Percentiles rank a stretch among this genome's conserved stretches.
Evolutionary conservation across 2,888 invertebrate genomes (phyloP).

Genomic region (Octonoba sinensis): DNA sequence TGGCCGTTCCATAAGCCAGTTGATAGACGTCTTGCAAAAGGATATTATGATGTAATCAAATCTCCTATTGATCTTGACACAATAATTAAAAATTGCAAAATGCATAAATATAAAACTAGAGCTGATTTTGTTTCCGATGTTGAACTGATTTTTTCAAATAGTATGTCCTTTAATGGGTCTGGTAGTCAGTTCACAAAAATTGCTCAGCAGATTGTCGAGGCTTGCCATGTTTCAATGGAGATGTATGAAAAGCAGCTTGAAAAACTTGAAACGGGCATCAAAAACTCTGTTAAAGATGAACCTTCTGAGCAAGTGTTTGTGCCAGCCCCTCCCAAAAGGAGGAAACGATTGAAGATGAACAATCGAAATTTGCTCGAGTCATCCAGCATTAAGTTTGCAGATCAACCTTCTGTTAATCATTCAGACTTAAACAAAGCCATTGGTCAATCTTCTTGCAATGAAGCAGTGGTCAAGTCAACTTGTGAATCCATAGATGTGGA

Average conservation of each 20-base stretch:
- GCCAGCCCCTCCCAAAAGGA: not conserved
- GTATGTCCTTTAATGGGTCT: slow-evolving; percentile 89
- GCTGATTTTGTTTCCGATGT: slow-evolving; percentile 91
- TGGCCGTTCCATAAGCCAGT: slow-evolving; percentile 98
- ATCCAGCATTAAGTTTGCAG: not conserved
- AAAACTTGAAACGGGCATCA: slow-evolving; percentile 25
- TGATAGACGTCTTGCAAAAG: slow-evolving; percentile 93
- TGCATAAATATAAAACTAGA: slow-evolving; percentile 91
- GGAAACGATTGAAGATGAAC: not conserved
- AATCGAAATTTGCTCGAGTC: not conserved
- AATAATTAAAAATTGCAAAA: slow-evolving; percentile 76
- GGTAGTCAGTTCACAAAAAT: slow-evolving; percentile 88
- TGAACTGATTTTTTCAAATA: slow-evolving; percentile 88
- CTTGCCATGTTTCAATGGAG: slow-evolving; percentile 72
- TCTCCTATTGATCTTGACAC: slow-evolving; percentile 96
- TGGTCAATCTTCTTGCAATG: slow-evolving; percentile 9
- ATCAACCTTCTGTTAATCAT: not conserved
- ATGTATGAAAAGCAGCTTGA: slow-evolving; percentile 30
- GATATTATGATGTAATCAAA: slow-evolving; percentile 93
- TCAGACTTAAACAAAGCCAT: not conserved
- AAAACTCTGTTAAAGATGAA: not conserved
- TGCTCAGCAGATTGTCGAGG: slow-evolving; percentile 83
- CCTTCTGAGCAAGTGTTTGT: not conserved
- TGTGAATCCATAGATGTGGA: slow-evolving; percentile 19
- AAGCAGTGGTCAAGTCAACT: too few relatives aligned